These are phyloP conservation scores for Danio choprae DNA, from an alignment of 2,797 vertebrate species.

Conservation along the genomic window DNA sequence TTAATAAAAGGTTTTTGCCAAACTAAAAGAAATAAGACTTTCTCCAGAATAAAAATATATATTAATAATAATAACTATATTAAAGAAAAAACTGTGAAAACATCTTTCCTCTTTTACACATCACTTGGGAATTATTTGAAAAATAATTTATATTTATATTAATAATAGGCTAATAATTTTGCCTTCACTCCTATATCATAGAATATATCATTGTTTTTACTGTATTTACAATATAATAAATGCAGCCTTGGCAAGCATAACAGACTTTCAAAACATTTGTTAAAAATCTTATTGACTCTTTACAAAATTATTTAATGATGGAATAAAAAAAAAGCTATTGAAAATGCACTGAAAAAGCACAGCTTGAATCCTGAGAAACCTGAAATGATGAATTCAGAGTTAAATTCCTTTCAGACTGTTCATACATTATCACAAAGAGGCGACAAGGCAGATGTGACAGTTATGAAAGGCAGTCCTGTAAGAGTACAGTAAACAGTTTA, in stretches of 20 bases:
- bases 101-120: no score
- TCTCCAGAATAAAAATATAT: no score
- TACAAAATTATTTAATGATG: neutral
- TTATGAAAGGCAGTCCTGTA: slow-evolving; percentile 33
- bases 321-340: neutral
- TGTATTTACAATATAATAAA: neutral
- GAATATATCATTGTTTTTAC: neutral
- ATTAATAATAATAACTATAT: no score
- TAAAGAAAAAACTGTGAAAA: no score
- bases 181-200: no score
- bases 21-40: no score
- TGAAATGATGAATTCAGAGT: neutral
- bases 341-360: neutral
- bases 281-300: neutral
- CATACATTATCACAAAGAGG: slow-evolving; percentile 15
- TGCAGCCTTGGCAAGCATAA: neutral
- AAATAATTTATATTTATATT: no score
- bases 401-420: neutral
- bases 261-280: neutral
- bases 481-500: neutral
- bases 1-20: no score
- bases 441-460: neutral
- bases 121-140: no score
- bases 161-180: no score
- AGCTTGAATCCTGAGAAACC: neutral